Conservation (phyloP, 2,797 vertebrate genomes). For the Forpus xanthops region DNA sequence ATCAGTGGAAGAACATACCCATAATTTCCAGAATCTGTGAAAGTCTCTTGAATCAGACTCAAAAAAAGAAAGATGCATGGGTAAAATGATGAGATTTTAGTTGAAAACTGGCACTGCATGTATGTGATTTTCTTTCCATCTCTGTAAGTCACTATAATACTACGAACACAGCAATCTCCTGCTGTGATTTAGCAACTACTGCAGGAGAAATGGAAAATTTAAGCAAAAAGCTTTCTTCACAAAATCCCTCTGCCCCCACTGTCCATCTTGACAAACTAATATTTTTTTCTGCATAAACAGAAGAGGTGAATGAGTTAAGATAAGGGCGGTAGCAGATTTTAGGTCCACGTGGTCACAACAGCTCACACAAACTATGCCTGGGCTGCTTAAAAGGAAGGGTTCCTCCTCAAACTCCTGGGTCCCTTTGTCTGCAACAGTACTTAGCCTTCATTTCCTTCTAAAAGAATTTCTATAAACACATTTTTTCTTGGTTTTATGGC, state of each 20-base stretch:
- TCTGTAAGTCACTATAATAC: not conserved
- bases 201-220: conserved; percentile 41
- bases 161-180: conserved; percentile 1
- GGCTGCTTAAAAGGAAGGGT: not conserved
- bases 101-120: not conserved
- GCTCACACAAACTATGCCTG: not conserved
- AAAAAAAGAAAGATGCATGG: not conserved
- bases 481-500: not conserved
- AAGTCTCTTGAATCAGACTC: not conserved
- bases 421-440: not conserved
- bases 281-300: not conserved
- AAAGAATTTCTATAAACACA: not conserved
- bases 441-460: not conserved
- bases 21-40: not conserved
- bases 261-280: not conserved
- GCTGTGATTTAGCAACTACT: conserved; percentile 39
- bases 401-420: not conserved
- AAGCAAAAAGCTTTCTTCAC: conserved; percentile 11
- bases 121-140: conserved; percentile 3
- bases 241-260: not conserved
- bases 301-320: not conserved
- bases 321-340: not conserved
- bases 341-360: not conserved
- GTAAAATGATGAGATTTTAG: not conserved
- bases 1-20: not conserved